Conservation (phyloP, 2,113 vertebrate species). For the Calonectris borealis region DNA sequence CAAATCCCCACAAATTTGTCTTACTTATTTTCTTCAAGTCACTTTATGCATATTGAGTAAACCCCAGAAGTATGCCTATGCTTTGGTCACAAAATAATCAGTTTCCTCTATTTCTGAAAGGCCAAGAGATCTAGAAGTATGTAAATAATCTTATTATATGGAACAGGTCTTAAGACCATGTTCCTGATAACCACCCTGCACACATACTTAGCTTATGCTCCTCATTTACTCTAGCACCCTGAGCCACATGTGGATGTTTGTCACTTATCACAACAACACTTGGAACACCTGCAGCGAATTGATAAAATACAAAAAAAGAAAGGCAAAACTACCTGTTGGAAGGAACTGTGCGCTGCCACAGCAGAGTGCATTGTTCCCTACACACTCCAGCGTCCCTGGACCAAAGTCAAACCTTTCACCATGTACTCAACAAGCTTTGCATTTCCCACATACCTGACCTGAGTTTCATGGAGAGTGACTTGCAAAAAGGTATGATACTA, state of each 20-base stretch:
- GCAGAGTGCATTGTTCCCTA: accelerated
- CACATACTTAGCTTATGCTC: no score
- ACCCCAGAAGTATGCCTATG: not conserved
- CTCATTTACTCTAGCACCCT: not conserved
- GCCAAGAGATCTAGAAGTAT: not conserved
- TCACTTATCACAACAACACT: no score
- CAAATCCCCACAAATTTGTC: not conserved
- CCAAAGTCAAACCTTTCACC: not conserved
- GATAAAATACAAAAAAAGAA: not conserved
- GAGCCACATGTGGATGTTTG: not conserved
- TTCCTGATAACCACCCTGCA: not conserved
- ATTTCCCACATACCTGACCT: not conserved
- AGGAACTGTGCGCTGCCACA: accelerated
- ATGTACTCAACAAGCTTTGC: accelerated
- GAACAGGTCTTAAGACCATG: not conserved
- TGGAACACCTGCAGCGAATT: not conserved
- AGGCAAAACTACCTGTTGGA: accelerated
- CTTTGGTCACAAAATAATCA: not conserved
- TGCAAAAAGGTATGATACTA: not conserved
- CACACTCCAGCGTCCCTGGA: accelerated
- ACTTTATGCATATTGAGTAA: not conserved
- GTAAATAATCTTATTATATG: not conserved
- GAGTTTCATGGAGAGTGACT: accelerated
- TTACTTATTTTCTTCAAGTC: not conserved
- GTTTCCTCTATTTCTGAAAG: not conserved